Evolutionary conservation across 2,888 invertebrate species (phyloP).

Genomic region (Ptychoptera contaminata): DNA sequence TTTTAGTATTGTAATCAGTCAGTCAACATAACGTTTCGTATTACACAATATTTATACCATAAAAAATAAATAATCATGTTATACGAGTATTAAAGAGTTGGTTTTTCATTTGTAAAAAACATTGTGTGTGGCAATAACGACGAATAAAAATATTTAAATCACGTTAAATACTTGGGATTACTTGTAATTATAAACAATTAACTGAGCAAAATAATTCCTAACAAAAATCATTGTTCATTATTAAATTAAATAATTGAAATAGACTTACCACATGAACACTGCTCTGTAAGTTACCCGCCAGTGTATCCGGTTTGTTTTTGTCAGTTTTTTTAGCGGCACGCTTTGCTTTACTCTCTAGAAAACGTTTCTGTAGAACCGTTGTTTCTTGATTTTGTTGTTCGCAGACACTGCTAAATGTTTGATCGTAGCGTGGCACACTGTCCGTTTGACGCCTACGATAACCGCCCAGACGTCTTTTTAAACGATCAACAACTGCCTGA

Average conservation of each 20-base stretch:
- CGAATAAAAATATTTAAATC: no score
- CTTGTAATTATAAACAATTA: no score
- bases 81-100: no score
- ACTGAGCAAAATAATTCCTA: not conserved
- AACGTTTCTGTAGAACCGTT: constrained; percentile 71
- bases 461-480: constrained; percentile 70
- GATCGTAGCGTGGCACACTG: constrained; percentile 75
- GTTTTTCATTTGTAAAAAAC: no score
- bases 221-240: not conserved
- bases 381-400: constrained; percentile 88
- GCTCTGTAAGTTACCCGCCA: constrained; percentile 41
- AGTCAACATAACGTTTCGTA: no score
- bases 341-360: constrained; percentile 81
- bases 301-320: constrained; percentile 37
- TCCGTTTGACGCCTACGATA: constrained; percentile 76
- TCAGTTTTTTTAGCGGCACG: constrained; percentile 71
- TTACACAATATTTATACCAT: no score
- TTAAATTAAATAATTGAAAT: not conserved
- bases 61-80: no score
- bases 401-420: constrained; percentile 70
- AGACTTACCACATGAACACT: constrained; percentile 59
- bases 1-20: no score
- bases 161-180: no score
- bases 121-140: no score
- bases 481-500: constrained; percentile 73